Percentiles rank a stretch among this genome's conserved stretches.
Evolutionary conservation across 1,140 invertebrate genomes (phyloP).

Genomic region (Sycobia sp.): DNA sequence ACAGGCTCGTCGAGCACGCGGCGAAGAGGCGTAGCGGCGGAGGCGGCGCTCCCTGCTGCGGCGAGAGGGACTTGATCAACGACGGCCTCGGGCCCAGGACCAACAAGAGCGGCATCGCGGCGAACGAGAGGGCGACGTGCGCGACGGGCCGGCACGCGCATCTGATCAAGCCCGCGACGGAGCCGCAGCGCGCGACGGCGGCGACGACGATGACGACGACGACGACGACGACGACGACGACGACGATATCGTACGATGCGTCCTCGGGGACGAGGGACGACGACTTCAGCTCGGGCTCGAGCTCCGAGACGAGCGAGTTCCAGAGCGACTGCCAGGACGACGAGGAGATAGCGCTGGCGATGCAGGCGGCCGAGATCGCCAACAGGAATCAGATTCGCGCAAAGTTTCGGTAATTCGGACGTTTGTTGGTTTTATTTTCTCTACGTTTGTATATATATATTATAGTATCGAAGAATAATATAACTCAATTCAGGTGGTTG

Average conservation of each 20-base stretch:
- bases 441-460: too few relatives aligned
- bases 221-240: too few relatives aligned
- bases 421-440: not conserved
- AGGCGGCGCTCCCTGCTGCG: not conserved
- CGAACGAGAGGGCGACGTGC: too few relatives aligned
- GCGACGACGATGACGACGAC: not conserved
- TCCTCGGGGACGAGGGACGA: conserved; percentile 28
- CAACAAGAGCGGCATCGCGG: conserved; percentile 53
- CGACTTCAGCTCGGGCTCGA: conserved; percentile 50
- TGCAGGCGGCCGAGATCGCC: conserved; percentile 84
- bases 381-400: conserved; percentile 79
- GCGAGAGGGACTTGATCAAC: conserved; percentile 45
- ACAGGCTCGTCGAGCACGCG: conserved; percentile 37
- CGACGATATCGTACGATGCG: too few relatives aligned
- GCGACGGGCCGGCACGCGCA: conserved; percentile 32
- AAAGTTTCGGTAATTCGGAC: conserved; percentile 73
- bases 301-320: conserved; percentile 71
- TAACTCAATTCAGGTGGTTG: too few relatives aligned
- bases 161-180: not conserved
- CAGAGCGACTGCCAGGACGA: conserved; percentile 86
- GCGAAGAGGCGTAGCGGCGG: conserved; percentile 37
- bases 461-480: too few relatives aligned
- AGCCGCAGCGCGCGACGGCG: too few relatives aligned
- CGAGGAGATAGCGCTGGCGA: conserved; percentile 84
- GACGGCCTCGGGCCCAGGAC: conserved; percentile 57